Conservation (phyloP, 2,797 vertebrate species). For the Manis pentadactyla region DNA sequence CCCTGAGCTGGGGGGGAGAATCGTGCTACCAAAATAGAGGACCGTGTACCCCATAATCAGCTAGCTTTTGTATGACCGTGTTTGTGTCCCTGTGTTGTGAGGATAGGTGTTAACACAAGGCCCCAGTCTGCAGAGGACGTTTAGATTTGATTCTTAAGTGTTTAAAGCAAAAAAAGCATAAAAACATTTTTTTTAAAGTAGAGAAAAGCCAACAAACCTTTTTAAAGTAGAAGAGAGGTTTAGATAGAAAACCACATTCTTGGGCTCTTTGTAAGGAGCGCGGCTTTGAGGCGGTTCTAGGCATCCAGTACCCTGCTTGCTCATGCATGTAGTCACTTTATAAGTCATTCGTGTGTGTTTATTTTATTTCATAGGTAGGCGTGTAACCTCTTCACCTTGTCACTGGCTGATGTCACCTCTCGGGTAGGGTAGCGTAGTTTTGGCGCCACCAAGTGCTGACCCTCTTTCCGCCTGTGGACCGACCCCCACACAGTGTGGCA, state of each 20-base stretch:
- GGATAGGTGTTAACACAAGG: conserved; percentile 88
- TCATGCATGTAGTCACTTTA: conserved; percentile 97
- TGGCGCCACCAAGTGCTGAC: conserved; percentile 86
- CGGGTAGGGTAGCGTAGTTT: conserved; percentile 87
- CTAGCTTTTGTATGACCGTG: conserved; percentile 91
- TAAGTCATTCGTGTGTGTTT: conserved; percentile 89
- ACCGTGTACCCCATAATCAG: conserved; percentile 89
- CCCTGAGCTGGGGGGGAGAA: conserved; percentile 85
- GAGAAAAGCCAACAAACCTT: conserved; percentile 82
- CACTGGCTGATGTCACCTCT: conserved; percentile 88
- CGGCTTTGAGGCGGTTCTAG: conserved; percentile 87
- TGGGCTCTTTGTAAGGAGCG: conserved; percentile 83
- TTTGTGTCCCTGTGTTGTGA: conserved; percentile 89
- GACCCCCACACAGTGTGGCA: conserved; percentile 85
- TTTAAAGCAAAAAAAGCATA: conserved; percentile 77
- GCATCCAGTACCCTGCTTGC: conserved; percentile 91
- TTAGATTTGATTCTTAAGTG: conserved; percentile 86
- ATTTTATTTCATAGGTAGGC: conserved; percentile 88
- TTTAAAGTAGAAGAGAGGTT: conserved; percentile 91
- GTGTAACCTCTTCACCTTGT: conserved; percentile 90
- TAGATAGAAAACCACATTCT: conserved; percentile 82
- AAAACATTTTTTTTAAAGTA: conserved; percentile 77
- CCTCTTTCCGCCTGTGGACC: conserved; percentile 87
- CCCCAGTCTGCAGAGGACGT: conserved; percentile 87
- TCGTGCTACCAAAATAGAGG: conserved; percentile 87